Evolutionary conservation across 1,140 invertebrate species (phyloP).

Genomic region (Caenorhabditis tropicalis): DNA sequence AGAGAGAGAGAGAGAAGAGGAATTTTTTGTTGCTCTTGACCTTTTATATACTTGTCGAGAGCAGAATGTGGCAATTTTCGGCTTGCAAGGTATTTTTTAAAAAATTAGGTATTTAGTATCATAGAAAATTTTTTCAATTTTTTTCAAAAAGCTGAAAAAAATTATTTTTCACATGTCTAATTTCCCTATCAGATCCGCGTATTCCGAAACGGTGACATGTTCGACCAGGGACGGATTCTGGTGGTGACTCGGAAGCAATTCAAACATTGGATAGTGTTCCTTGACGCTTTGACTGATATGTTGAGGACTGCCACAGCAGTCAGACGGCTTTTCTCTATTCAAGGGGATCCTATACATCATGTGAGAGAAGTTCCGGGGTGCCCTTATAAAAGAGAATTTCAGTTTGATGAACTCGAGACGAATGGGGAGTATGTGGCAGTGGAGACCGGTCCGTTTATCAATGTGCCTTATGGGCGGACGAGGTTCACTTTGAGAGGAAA

Average conservation of each 20-base stretch:
- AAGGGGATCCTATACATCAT: slow-evolving; percentile 30
- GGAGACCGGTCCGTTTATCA: slow-evolving; percentile 25
- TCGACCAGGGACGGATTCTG: slow-evolving; percentile 9
- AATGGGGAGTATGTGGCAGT: slow-evolving; percentile 51
- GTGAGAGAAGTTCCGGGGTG: neutral
- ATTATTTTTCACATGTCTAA: no score
- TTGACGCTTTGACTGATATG: slow-evolving; percentile 9
- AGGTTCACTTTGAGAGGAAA: slow-evolving; percentile 1
- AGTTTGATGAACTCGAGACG: slow-evolving; percentile 36
- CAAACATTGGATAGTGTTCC: slow-evolving; percentile 50
- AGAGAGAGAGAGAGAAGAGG: neutral
- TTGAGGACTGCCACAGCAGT: slow-evolving; percentile 30
- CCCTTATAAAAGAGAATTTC: neutral
- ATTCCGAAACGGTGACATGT: slow-evolving; percentile 17
- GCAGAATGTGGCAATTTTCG: neutral
- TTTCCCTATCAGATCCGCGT: neutral
- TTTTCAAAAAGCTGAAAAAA: no score
- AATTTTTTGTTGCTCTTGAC: neutral
- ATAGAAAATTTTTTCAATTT: neutral
- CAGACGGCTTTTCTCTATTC: slow-evolving; percentile 10
- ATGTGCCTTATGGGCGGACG: slow-evolving; percentile 3
- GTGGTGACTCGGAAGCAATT: slow-evolving; percentile 41
- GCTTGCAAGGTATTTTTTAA: neutral
- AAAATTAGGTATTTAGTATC: neutral
- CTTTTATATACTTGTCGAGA: neutral